phyloP scores from a whole-genome alignment of 2,888 invertebrate genomes.

The Sphaerophoria taeniata region DNA sequence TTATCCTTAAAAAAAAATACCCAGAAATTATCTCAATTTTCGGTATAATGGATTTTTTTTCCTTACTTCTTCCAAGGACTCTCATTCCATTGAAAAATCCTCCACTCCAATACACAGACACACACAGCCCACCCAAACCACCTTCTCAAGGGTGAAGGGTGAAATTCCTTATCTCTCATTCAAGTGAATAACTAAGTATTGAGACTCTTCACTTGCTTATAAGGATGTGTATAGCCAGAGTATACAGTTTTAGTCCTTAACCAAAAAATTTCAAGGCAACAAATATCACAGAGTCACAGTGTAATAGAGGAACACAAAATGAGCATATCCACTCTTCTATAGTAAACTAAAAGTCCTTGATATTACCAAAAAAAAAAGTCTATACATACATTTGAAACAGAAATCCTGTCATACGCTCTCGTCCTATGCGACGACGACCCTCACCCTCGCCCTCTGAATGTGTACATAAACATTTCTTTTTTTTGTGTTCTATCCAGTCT shows the following conservation, averaged over 20 bases:
- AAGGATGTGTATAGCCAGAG: background rate
- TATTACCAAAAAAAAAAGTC: background rate
- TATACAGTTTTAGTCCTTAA: slow-evolving; percentile 25
- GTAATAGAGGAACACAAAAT: slow-evolving; percentile 1
- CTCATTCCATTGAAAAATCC: slow-evolving; percentile 22
- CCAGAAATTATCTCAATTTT: slow-evolving; percentile 55
- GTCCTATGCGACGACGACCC: background rate
- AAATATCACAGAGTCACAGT: slow-evolving; percentile 40
- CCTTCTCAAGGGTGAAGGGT: slow-evolving; percentile 61
- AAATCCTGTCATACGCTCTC: no score
- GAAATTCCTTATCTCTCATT: slow-evolving; percentile 64
- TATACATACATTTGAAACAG: no score
- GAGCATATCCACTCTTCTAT: slow-evolving; percentile 7
- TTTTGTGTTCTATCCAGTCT: slow-evolving; percentile 56
- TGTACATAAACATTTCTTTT: slow-evolving; percentile 12
- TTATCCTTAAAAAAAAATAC: slow-evolving; percentile 54
- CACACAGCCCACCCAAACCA: background rate
- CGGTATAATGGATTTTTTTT: slow-evolving; percentile 13
- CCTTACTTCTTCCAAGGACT: slow-evolving; percentile 58
- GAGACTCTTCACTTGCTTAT: slow-evolving; percentile 52
- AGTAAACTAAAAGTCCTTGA: slow-evolving; percentile 42
- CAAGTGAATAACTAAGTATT: slow-evolving; percentile 71
- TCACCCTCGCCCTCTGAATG: slow-evolving; percentile 14
- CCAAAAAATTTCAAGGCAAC: slow-evolving; percentile 59
- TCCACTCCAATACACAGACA: no score